phyloP scores from a whole-genome alignment of 2,113 vertebrate species.

The Thalassarche chlororhynchos region DNA sequence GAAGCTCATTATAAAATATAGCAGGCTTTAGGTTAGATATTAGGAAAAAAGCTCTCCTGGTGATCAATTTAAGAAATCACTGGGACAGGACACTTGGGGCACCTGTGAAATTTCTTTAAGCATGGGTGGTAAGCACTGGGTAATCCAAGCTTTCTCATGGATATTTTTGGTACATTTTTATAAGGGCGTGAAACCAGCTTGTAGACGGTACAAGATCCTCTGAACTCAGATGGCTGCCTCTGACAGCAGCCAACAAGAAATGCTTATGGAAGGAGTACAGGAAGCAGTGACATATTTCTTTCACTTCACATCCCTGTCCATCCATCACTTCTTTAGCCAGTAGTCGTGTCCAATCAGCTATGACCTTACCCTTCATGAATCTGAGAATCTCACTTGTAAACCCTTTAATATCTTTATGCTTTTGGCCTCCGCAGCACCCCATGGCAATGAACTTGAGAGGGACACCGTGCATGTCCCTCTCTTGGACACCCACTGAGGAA shows the following conservation, averaged over 20 bases:
- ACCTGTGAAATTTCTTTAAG: background rate
- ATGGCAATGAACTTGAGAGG: background rate
- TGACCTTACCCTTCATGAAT: background rate
- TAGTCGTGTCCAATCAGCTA: background rate
- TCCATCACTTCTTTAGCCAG: background rate
- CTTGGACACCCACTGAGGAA: background rate
- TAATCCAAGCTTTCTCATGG: background rate
- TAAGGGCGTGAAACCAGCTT: background rate
- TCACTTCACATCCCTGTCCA: constrained; percentile 13
- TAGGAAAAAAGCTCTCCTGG: background rate
- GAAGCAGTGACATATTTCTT: constrained; percentile 24
- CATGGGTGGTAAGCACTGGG: background rate
- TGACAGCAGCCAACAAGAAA: background rate
- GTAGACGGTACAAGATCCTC: background rate
- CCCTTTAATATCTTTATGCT: background rate
- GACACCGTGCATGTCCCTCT: background rate
- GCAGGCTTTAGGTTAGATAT: background rate
- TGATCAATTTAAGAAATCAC: background rate
- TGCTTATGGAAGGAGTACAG: background rate
- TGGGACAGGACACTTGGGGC: background rate
- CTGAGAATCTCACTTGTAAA: background rate
- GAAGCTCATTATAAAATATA: background rate
- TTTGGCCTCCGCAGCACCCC: background rate
- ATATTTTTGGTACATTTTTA: background rate
- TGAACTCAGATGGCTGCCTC: background rate